These are phyloP conservation scores for Corydoras maculifer DNA, from an alignment of 2,113 vertebrate species.

Conservation along the genomic window DNA sequence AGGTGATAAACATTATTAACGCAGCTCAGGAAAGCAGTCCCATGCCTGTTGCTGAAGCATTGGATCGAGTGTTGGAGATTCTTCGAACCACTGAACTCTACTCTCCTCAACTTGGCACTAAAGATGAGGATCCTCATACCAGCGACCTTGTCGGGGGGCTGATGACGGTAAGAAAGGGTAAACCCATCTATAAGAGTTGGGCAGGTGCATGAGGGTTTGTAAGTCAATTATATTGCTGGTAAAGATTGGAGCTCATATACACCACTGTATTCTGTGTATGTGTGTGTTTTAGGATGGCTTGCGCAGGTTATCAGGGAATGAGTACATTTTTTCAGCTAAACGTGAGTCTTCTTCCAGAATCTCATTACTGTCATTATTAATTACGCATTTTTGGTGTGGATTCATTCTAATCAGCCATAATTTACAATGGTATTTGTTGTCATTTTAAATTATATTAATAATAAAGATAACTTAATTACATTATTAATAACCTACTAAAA, in stretches of 20 bases:
- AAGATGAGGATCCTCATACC: constrained; percentile 93
- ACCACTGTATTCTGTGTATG: not conserved
- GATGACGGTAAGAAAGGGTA: constrained; percentile 71
- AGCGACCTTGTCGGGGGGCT: constrained; percentile 90
- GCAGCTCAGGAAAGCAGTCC: constrained; percentile 93
- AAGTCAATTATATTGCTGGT: not conserved
- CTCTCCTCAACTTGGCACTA: constrained; percentile 85
- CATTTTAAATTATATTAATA: too few species aligned
- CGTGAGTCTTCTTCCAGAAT: constrained; percentile 66
- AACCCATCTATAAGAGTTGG: too few species aligned
- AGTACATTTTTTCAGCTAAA: constrained; percentile 84
- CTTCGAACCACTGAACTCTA: constrained; percentile 93
- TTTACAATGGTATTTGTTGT: not conserved
- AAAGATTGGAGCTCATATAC: not conserved
- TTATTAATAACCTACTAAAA: too few species aligned
- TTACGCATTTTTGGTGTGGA: not conserved
- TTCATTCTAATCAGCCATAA: not conserved
- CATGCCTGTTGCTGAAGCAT: constrained; percentile 84
- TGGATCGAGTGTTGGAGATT: constrained; percentile 93
- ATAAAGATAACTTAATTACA: too few species aligned
- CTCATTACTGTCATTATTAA: not conserved
- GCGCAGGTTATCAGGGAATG: constrained; percentile 86
- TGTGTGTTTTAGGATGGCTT: constrained; percentile 78
- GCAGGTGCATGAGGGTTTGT: constrained; percentile 14
- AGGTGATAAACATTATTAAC: constrained; percentile 98